Conservation (phyloP, 2,113 vertebrate genomes). For the Numida meleagris region DNA sequence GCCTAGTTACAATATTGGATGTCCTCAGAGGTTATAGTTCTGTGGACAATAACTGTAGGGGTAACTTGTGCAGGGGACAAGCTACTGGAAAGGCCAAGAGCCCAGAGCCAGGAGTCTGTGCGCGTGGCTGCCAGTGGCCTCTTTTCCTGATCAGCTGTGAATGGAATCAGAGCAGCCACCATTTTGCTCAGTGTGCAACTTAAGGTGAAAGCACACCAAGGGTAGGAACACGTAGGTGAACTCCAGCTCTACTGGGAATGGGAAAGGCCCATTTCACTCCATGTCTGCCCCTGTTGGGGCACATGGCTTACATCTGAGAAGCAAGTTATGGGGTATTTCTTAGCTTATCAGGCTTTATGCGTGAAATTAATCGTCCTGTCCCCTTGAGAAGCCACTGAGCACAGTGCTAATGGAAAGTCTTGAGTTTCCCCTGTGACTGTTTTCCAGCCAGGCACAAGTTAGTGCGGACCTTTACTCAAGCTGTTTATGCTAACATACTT, state of each 20-base stretch:
- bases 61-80: background rate
- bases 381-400: background rate
- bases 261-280: background rate
- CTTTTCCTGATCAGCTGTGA: background rate
- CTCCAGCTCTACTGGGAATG: background rate
- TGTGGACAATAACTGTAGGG: background rate
- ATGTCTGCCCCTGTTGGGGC: background rate
- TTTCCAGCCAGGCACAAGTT: background rate
- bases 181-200: background rate
- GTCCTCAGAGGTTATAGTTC: background rate
- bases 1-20: fast-evolving
- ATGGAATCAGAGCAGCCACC: fast-evolving
- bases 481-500: background rate
- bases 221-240: background rate
- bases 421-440: fast-evolving
- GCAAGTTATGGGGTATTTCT: background rate
- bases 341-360: background rate
- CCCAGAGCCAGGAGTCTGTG: background rate
- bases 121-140: background rate
- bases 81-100: background rate
- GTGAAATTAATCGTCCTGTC: background rate
- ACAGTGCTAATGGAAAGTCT: background rate
- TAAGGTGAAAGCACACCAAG: background rate
- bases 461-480: background rate
- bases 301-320: background rate